phyloP scores from a whole-genome alignment of 2,888 invertebrate species.

The Antheraea assamensis region DNA sequence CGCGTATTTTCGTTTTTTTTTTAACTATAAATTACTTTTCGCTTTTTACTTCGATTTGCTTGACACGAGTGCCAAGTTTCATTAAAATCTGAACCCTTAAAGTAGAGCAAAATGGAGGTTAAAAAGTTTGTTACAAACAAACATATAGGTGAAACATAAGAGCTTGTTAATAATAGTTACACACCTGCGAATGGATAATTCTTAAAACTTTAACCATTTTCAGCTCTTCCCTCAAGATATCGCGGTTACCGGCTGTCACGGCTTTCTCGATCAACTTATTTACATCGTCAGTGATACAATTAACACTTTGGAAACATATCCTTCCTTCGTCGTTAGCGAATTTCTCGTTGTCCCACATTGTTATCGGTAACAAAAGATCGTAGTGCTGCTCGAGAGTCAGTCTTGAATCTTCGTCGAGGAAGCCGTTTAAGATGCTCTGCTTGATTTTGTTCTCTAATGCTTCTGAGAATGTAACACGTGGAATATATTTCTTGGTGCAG shows the following conservation, averaged over 20 bases:
- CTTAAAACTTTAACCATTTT: slow-evolving; percentile 54
- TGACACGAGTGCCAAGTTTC: too few species aligned
- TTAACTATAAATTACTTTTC: too few species aligned
- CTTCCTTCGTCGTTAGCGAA: slow-evolving; percentile 62
- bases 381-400: slow-evolving; percentile 60
- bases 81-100: too few species aligned
- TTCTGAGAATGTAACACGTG: slow-evolving; percentile 49
- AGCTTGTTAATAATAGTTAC: background rate
- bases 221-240: slow-evolving; percentile 51
- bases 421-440: slow-evolving; percentile 56
- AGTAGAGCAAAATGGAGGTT: too few species aligned
- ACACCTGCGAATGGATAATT: slow-evolving; percentile 48
- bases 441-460: slow-evolving; percentile 61
- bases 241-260: slow-evolving; percentile 48
- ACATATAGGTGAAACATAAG: too few species aligned
- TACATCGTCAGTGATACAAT: slow-evolving; percentile 62
- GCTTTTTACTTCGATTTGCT: too few species aligned
- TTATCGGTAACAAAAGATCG: slow-evolving; percentile 59
- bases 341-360: slow-evolving; percentile 66
- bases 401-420: slow-evolving; percentile 54
- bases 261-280: slow-evolving; percentile 54
- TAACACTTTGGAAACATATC: slow-evolving; percentile 57
- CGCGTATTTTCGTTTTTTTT: too few species aligned
- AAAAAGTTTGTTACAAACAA: too few species aligned
- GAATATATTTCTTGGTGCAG: slow-evolving; percentile 44